Conservation (phyloP, 2,888 invertebrate genomes). For the Apoda limacodes region DNA sequence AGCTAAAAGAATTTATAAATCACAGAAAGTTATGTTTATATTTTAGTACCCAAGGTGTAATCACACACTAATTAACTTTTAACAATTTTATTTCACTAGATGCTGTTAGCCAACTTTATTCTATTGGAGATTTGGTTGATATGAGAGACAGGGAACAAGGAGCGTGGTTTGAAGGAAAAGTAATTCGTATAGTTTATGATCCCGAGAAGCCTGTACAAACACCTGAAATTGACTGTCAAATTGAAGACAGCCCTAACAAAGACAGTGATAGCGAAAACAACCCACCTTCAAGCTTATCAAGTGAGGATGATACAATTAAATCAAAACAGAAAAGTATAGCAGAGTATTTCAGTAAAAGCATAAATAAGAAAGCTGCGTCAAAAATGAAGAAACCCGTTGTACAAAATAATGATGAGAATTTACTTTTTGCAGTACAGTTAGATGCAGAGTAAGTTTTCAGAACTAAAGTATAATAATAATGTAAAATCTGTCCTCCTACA, state of each 20-base stretch:
- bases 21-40: too few relatives aligned
- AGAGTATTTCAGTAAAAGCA: conserved; percentile 33
- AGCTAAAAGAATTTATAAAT: too few relatives aligned
- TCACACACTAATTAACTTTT: too few relatives aligned
- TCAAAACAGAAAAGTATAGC: conserved; percentile 33
- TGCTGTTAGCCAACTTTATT: conserved; percentile 59
- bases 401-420: conserved; percentile 31
- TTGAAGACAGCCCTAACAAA: conserved; percentile 16
- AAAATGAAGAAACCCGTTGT: conserved; percentile 25
- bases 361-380: conserved; percentile 12
- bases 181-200: conserved; percentile 62
- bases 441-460: conserved; percentile 45
- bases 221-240: too few relatives aligned
- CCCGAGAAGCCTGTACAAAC: conserved; percentile 21
- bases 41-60: too few relatives aligned
- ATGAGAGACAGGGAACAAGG: conserved; percentile 71
- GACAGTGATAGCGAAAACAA: conserved; percentile 37
- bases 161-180: conserved; percentile 80
- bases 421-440: conserved; percentile 55
- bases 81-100: conserved; percentile 31
- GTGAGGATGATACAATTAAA: conserved; percentile 21
- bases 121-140: conserved; percentile 76
- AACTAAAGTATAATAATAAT: too few relatives aligned
- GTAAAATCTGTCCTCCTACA: too few relatives aligned
- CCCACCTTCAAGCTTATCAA: conserved; percentile 23